A percentile compares a stretch with the other conserved stretches of the same genome.
These are phyloP conservation scores for Keiferia lycopersicella DNA, from an alignment of 2,888 invertebrate genomes.

Conservation along the genomic window DNA sequence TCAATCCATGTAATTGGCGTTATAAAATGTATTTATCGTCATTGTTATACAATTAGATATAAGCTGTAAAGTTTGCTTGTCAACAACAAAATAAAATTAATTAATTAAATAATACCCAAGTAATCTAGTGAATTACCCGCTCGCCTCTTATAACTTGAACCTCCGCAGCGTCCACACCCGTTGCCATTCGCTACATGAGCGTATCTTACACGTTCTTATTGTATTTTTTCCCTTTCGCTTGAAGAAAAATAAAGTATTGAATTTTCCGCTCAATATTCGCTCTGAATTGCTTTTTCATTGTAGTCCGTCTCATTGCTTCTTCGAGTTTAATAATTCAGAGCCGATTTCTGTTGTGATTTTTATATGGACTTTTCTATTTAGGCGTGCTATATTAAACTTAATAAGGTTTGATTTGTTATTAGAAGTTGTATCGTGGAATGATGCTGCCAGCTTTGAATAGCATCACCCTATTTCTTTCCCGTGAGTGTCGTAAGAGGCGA, in stretches of 20 bases:
- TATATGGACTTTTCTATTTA: background rate
- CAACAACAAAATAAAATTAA: too few species aligned
- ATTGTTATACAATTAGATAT: too few species aligned
- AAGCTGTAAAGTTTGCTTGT: too few species aligned
- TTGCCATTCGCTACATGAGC: constrained; percentile 4
- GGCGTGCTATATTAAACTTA: too few species aligned
- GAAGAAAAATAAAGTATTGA: constrained; percentile 15
- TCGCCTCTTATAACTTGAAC: background rate
- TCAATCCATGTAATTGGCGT: too few species aligned
- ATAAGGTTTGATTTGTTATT: too few species aligned
- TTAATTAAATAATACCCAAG: too few species aligned
- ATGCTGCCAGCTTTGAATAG: too few species aligned
- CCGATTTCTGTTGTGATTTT: background rate
- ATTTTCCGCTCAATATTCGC: constrained; percentile 1
- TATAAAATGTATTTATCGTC: too few species aligned
- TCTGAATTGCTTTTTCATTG: constrained; percentile 7
- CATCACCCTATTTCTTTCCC: too few species aligned
- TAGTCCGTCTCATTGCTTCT: background rate
- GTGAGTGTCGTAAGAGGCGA: too few species aligned
- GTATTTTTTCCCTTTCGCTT: constrained; percentile 7
- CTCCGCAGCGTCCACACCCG: background rate
- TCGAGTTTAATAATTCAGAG: background rate
- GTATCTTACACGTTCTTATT: background rate
- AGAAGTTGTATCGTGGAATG: too few species aligned
- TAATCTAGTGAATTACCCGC: background rate